These are phyloP conservation scores for Leptocoma aspasia DNA, from an alignment of 2,113 vertebrate species.

Conservation along the genomic window DNA sequence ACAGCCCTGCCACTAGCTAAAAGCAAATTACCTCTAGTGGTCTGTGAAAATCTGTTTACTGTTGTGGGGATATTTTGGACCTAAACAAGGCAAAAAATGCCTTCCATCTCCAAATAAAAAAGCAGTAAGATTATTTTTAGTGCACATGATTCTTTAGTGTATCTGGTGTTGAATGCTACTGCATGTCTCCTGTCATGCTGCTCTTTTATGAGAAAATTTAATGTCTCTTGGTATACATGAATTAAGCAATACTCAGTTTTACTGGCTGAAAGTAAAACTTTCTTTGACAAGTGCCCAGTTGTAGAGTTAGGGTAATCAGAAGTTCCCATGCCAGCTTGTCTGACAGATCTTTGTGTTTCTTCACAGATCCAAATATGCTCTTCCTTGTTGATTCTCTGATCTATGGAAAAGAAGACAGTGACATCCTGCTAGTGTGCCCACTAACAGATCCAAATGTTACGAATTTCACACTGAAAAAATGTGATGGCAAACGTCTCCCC, in stretches of 20 bases:
- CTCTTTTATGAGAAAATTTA: not conserved
- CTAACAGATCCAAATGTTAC: slow-evolving; percentile 85
- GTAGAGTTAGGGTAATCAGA: not conserved
- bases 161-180: not conserved
- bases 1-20: not conserved
- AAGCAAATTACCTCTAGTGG: slow-evolving; percentile 31
- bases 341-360: slow-evolving; percentile 28
- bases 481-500: slow-evolving; percentile 71
- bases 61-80: not conserved
- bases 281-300: not conserved
- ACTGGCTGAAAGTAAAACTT: not conserved
- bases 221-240: not conserved
- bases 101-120: not conserved
- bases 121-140: not conserved
- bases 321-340: not conserved
- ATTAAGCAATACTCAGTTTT: not conserved
- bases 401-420: slow-evolving; percentile 77
- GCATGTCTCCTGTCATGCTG: not conserved
- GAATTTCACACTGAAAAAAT: slow-evolving; percentile 78
- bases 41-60: slow-evolving; percentile 30
- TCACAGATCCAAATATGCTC: slow-evolving; percentile 82
- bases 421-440: slow-evolving; percentile 81
- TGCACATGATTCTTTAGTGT: not conserved
- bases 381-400: slow-evolving; percentile 78
- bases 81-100: not conserved